Evolutionary conservation across 2,797 vertebrate species (phyloP).

Genomic region (Tamandua tetradactyla): DNA sequence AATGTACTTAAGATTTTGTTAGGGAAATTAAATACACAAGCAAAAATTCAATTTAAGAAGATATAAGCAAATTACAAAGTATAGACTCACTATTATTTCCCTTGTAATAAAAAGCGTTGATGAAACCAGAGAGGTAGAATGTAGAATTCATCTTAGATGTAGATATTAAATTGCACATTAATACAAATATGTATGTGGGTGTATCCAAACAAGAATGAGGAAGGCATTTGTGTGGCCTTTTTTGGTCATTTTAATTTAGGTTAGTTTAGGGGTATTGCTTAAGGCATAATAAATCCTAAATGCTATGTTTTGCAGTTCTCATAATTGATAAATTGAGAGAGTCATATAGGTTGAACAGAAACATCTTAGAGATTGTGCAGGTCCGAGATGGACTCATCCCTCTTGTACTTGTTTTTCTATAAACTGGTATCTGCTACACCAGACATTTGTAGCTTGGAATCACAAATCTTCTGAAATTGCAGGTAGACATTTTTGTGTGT

Average conservation of each 20-base stretch:
- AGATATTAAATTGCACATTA: neutral
- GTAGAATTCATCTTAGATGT: neutral
- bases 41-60: neutral
- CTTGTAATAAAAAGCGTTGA: neutral
- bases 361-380: neutral
- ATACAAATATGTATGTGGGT: neutral
- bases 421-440: neutral
- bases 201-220: neutral
- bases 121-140: neutral
- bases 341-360: neutral
- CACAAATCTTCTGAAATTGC: neutral
- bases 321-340: neutral
- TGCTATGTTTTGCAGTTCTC: neutral
- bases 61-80: neutral
- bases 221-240: neutral
- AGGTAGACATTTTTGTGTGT: neutral
- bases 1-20: neutral
- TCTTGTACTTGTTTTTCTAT: slow-evolving; percentile 15
- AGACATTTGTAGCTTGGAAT: neutral
- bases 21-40: neutral
- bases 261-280: neutral
- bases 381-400: neutral
- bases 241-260: neutral
- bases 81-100: neutral
- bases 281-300: neutral